Evolutionary conservation across 2,113 vertebrate genomes (phyloP), one percentile per base, ranked within the genome.

Genomic region (Dasypus novemcinctus): DNA sequence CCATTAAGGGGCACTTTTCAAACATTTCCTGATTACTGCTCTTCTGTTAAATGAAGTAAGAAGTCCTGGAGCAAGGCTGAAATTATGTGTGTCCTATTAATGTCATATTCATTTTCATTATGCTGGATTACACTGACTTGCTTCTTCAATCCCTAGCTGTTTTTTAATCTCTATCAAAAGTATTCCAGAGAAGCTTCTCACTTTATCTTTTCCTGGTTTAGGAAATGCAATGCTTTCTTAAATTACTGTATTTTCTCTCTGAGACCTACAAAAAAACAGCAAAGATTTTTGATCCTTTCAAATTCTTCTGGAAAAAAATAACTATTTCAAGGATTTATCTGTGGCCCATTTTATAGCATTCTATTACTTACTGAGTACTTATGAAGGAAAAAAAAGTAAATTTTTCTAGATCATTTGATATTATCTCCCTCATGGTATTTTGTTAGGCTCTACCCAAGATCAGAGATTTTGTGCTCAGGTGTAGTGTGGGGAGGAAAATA

Each of bases 321-420:
- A 31, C 8, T 8, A 54, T 87, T 80, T 83, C 59, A 33, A 87
- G 46, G 0, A 0, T 83, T 87, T 96, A 11, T 90, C 36, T 75
- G 15, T 20, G 15, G 38, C 33, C 21, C 17, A 29, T 88, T 95
- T 80, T 89, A n/a, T 71, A 49, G 61, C 23, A 78, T 84, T 90
- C 41, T 71, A 38, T 61, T 83, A 75, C 36, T 88, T 64, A 54
- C 46, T 79, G 11, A 43, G 64, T 81, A 91, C 20, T 49, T 63
- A 21, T 31, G 13, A 87, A 90, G n/a, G 8, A 31, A 66, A 88
- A 75, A 64, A 29, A 59, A 23, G 2, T 81, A 2, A 36, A 43
- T 92, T 82, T 96, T 93, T 81, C 61, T 92, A 81, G 63, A 72
- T 89, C 3, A 29, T 82, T 69, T 59, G 61, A 87, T 92, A 85